These are phyloP conservation scores for Tanytarsus gracilentus DNA, from an alignment of 2,888 invertebrate species.

Conservation along the genomic window DNA sequence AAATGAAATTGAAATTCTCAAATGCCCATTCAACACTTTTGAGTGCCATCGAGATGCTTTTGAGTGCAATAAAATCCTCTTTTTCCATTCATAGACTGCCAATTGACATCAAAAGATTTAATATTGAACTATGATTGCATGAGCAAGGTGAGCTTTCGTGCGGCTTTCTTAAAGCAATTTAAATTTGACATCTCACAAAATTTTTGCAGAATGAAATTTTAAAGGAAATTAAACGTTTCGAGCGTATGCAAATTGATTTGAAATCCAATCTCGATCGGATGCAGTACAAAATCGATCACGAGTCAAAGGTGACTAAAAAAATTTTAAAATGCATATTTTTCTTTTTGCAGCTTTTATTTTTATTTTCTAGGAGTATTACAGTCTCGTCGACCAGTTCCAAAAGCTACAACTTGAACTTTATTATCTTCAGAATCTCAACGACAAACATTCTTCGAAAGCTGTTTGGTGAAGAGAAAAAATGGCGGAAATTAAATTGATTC, in stretches of 20 bases:
- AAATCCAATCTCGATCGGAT: conserved; percentile 31
- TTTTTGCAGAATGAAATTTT: conserved; percentile 29
- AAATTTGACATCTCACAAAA: background rate
- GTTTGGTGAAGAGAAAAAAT: conserved; percentile 9
- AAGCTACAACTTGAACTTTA: conserved; percentile 31
- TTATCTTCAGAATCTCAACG: conserved; percentile 30
- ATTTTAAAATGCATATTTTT: background rate
- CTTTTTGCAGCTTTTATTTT: background rate
- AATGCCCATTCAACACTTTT: no score
- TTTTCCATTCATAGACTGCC: conserved; percentile 22
- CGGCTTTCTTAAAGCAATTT: background rate
- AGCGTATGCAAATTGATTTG: conserved; percentile 31
- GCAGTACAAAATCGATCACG: conserved; percentile 30
- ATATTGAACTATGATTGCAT: conserved; percentile 31
- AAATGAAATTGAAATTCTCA: background rate
- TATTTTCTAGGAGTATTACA: conserved; percentile 29
- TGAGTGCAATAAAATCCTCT: background rate
- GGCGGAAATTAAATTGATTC: background rate
- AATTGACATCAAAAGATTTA: conserved; percentile 30
- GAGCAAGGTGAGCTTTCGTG: conserved; percentile 28
- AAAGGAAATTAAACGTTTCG: conserved; percentile 30
- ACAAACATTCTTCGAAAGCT: conserved; percentile 12
- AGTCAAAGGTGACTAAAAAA: conserved; percentile 29
- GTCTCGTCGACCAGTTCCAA: conserved; percentile 30
- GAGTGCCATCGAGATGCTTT: background rate